These are phyloP conservation scores for Orbicella faveolata DNA, from an alignment of 64 coral and sea anemone species.

Conservation along the genomic window DNA sequence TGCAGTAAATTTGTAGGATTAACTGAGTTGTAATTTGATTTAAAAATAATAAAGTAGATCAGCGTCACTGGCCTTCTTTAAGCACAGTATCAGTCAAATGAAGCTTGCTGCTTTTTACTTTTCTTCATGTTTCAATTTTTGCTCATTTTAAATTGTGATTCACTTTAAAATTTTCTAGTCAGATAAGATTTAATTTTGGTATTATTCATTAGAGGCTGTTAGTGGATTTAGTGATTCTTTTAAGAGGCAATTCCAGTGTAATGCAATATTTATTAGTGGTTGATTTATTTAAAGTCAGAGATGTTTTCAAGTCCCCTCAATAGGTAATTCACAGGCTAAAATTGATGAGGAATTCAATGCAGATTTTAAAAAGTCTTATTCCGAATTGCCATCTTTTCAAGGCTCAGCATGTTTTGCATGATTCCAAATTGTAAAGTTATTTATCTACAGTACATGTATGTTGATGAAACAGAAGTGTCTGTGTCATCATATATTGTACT, in stretches of 20 bases:
- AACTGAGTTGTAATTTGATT: not conserved
- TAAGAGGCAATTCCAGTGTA: not conserved
- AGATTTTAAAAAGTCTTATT: too few relatives aligned
- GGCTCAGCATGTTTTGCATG: too few relatives aligned
- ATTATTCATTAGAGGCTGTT: not conserved
- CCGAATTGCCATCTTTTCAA: too few relatives aligned
- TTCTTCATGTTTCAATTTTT: not conserved
- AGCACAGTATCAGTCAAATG: not conserved
- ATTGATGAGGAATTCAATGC: too few relatives aligned
- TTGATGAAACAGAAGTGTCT: too few relatives aligned
- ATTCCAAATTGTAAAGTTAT: too few relatives aligned
- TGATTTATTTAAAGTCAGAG: not conserved
- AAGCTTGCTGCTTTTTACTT: not conserved
- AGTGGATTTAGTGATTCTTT: not conserved
- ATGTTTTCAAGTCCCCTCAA: not conserved
- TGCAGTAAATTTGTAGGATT: not conserved
- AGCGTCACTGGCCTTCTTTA: not conserved
- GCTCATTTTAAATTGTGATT: not conserved
- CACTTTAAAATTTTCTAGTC: not conserved
- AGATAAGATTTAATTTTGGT: not conserved
- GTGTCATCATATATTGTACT: too few relatives aligned
- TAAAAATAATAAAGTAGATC: not conserved
- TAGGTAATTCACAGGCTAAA: not conserved
- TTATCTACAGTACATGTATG: too few relatives aligned
- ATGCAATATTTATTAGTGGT: not conserved